These are phyloP conservation scores for Cryptotermes secundus DNA, from an alignment of 1,140 invertebrate species.

Conservation along the genomic window DNA sequence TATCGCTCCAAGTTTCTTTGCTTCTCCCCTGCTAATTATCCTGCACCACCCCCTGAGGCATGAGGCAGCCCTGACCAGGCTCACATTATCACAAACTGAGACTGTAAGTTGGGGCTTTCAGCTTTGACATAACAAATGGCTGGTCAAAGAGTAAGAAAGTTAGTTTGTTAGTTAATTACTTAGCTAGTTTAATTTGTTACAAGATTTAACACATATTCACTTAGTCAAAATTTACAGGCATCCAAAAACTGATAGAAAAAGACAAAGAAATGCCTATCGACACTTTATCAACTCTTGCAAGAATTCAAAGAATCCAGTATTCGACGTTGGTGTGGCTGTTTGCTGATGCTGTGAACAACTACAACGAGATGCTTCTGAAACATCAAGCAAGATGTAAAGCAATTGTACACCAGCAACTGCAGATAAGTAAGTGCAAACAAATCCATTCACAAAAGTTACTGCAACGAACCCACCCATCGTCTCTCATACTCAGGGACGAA, in stretches of 20 bases:
- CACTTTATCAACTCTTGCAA: constrained; percentile 23
- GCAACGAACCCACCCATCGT: not conserved
- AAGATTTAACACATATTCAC: not conserved
- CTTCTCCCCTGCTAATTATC: too few relatives aligned
- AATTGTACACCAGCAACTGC: constrained; percentile 74
- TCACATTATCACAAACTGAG: too few relatives aligned
- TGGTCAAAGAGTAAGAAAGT: too few relatives aligned
- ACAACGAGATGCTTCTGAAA: constrained; percentile 70
- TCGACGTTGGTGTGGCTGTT: constrained; percentile 49
- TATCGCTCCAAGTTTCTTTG: too few relatives aligned
- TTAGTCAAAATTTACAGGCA: not conserved
- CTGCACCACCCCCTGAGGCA: too few relatives aligned
- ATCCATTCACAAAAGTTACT: not conserved
- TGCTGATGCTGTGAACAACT: constrained; percentile 66
- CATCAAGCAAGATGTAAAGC: constrained; percentile 70
- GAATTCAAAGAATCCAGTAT: constrained; percentile 55
- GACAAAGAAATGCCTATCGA: too few relatives aligned
- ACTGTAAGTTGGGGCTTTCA: too few relatives aligned
- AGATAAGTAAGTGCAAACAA: constrained; percentile 61
- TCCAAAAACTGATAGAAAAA: not conserved
- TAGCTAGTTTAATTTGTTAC: not conserved
- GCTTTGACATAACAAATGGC: too few relatives aligned
- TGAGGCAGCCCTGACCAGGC: too few relatives aligned
- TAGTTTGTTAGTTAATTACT: too few relatives aligned
- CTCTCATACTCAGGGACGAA: too few relatives aligned